Conservation (phyloP, 2,888 invertebrate genomes). For the Strigamia crassipes region DNA sequence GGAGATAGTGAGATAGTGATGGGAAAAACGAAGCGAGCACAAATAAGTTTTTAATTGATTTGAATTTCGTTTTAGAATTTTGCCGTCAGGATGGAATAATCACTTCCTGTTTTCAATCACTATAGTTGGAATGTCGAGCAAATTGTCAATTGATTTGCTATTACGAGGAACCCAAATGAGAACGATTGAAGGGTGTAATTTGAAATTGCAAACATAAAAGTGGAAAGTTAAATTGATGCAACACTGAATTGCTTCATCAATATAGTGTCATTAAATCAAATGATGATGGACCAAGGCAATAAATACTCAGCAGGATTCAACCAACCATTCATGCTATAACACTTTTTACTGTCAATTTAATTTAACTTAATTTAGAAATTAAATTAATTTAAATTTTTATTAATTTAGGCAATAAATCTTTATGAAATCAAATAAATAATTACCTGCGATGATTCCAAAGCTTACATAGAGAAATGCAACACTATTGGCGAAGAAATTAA, state of each 20-base stretch:
- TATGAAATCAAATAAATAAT: slow-evolving; percentile 52
- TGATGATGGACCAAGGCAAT: slow-evolving; percentile 8
- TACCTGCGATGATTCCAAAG: slow-evolving; percentile 74
- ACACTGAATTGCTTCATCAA: slow-evolving; percentile 28
- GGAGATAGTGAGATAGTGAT: neutral
- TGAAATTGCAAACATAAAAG: neutral
- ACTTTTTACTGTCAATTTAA: neutral
- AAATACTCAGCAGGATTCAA: slow-evolving; percentile 15
- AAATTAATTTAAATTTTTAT: too few relatives aligned
- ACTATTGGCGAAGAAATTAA: slow-evolving; percentile 73
- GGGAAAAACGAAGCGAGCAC: neutral
- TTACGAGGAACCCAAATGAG: neutral
- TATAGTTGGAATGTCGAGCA: neutral
- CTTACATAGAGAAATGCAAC: slow-evolving; percentile 71
- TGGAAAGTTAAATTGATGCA: neutral
- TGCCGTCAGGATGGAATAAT: neutral
- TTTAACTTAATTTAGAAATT: too few relatives aligned
- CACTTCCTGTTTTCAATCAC: slow-evolving; percentile 12
- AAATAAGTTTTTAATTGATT: neutral
- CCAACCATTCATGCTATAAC: neutral
- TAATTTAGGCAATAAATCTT: neutral
- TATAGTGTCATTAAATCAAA: slow-evolving; percentile 6
- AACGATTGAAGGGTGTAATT: neutral
- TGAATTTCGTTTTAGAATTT: neutral
- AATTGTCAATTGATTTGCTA: slow-evolving; percentile 6